phyloP scores from a whole-genome alignment of 2,888 invertebrate species.

The Galerucella calmariensis region DNA sequence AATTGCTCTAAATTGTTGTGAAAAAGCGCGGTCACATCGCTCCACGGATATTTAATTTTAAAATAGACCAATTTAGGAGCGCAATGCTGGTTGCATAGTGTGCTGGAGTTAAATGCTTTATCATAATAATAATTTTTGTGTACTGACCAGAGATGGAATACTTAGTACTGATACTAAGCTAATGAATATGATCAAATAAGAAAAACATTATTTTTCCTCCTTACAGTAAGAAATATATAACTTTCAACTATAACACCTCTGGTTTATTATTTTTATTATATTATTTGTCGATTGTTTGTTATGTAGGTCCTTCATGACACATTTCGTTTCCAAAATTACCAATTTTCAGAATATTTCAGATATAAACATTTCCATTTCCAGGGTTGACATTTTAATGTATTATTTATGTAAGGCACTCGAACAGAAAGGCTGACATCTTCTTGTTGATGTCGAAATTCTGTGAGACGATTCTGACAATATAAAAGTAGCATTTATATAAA shows the following conservation, averaged over 20 bases:
- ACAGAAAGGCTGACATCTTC: not conserved
- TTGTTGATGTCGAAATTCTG: not conserved
- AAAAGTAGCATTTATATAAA: conserved; percentile 4
- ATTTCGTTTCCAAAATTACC: not conserved
- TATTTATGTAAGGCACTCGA: conserved; percentile 10
- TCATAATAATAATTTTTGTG: too few species aligned
- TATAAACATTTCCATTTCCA: not conserved
- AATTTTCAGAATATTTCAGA: not conserved
- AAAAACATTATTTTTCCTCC: too few species aligned
- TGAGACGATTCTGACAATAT: conserved; percentile 5
- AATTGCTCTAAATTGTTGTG: conserved; percentile 35
- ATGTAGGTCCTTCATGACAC: too few species aligned
- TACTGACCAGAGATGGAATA: too few species aligned
- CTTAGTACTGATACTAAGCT: too few species aligned
- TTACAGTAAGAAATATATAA: too few species aligned
- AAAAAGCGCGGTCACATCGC: conserved; percentile 31
- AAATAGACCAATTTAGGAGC: conserved; percentile 26
- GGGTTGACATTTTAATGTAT: not conserved
- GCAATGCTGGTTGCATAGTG: conserved; percentile 19
- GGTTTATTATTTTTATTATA: not conserved
- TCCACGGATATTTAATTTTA: conserved; percentile 33
- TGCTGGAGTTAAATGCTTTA: not conserved
- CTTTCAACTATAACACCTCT: too few species aligned
- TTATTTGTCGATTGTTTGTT: not conserved
- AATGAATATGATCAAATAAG: too few species aligned